Base-by-base conservation (phyloP, 2,113 vertebrate species). In the Myiozetetes cayanensis region DNA sequence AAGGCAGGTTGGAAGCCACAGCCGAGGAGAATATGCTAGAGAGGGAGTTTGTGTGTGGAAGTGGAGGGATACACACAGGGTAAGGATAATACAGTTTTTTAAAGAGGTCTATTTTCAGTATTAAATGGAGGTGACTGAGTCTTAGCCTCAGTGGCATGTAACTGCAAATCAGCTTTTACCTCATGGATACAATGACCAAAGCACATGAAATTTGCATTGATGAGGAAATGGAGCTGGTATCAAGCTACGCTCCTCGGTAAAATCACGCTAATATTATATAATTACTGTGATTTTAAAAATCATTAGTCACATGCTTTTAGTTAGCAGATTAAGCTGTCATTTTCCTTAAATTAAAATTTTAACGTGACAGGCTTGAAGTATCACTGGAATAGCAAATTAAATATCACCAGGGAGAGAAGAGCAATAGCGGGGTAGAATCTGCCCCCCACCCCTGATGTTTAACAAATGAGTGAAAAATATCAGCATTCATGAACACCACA, bases 261-360 rank as follows among this genome's bases (percentile, higher is more conserved):
- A 89, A 74, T 33, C 16, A 5, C 88, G 37, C 33, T 90, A 73
- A 87, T 92, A 39, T 70, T 80, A n/a, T 13, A 14, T 82, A 92
- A 89, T 93, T 80, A 62, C 68, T 41, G 59, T 1, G 1, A 37
- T 90, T 85, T 63, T 35, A 0, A 9, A 90, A 80, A 59, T 82
- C 85, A 85, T 91, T 93, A 90, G 68, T 94, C 74, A 73, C 68
- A 39, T 82, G 74, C 52, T 49, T 92, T 88, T 61, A 52, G 58
- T 81, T 93, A 78, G 46, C 65, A 87, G 78, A 93, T 95, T 85
- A 91, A 89, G 70, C 73, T 91, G 78, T 89, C 88, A 79, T 79
- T 95, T 94, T 77, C 24, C 52, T 85, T 76, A 72, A 87, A 91
- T 77, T 62, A 91, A 92, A 71, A 62, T 84, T 68, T 37, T 82